These are phyloP conservation scores for Ernsta delagoae DNA, from an alignment of 2,888 invertebrate genomes.

Conservation along the genomic window DNA sequence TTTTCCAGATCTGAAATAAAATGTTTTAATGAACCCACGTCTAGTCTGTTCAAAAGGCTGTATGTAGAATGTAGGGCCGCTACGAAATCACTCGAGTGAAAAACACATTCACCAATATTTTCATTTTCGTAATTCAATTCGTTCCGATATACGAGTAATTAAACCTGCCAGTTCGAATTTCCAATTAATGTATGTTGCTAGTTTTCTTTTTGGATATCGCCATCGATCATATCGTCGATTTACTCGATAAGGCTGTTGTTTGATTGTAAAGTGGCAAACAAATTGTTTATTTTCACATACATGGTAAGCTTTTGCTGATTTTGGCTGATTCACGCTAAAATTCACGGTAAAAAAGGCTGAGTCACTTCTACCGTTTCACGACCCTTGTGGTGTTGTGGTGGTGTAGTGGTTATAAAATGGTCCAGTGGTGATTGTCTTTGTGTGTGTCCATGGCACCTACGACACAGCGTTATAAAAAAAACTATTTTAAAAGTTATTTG, in stretches of 20 bases:
- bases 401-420: no score
- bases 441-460: no score
- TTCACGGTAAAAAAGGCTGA: no score
- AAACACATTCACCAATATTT: constrained; percentile 18
- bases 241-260: not conserved
- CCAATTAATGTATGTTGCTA: constrained; percentile 28
- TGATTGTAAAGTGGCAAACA: no score
- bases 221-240: constrained; percentile 15
- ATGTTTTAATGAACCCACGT: not conserved
- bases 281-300: no score
- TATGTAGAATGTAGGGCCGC: not conserved
- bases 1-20: not conserved
- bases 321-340: no score
- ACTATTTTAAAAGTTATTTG: no score
- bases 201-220: constrained; percentile 2
- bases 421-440: no score
- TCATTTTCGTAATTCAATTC: constrained; percentile 18
- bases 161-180: constrained; percentile 18
- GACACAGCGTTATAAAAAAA: no score
- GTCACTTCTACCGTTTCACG: no score
- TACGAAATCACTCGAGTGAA: not conserved
- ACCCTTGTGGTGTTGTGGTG: no score
- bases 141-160: constrained; percentile 21
- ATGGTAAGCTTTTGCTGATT: no score
- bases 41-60: not conserved